Percentiles rank a stretch among this genome's conserved stretches.
Conservation (phyloP, 2,113 vertebrate genomes). For the Phrynosoma blainvillii region DNA sequence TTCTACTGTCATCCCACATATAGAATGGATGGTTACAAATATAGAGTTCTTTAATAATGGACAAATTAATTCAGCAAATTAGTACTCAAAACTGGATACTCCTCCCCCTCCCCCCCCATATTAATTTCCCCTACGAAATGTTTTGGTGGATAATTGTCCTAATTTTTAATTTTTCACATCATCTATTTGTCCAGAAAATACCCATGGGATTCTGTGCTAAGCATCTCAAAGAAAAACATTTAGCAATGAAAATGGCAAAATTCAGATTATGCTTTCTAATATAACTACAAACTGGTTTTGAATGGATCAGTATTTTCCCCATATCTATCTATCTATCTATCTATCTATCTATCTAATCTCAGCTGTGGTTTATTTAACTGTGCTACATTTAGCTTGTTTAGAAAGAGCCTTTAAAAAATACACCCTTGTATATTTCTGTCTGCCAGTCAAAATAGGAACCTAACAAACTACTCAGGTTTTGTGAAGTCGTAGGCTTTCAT, state of each 20-base stretch:
- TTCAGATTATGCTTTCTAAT: background rate
- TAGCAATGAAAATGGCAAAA: background rate
- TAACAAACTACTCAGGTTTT: background rate
- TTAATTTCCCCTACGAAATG: background rate
- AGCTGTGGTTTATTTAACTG: background rate
- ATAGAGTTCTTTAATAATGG: background rate
- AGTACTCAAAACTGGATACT: background rate
- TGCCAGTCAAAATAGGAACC: background rate
- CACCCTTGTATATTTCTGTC: too few relatives aligned
- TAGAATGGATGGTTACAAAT: background rate
- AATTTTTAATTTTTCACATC: background rate
- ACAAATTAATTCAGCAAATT: background rate
- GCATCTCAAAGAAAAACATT: background rate
- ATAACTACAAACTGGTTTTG: background rate
- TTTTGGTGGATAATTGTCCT: background rate
- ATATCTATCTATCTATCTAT: background rate
- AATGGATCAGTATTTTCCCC: background rate
- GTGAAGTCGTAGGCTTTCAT: too few relatives aligned
- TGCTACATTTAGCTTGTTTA: background rate
- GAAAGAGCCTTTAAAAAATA: background rate
- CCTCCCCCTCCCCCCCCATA: rapidly evolving
- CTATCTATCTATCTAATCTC: too few relatives aligned
- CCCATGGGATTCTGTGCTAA: background rate
- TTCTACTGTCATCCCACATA: background rate
- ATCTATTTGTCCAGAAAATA: background rate